Evolutionary conservation across 2,113 vertebrate species (phyloP).

Genomic region (Thinocorus orbignyianus): DNA sequence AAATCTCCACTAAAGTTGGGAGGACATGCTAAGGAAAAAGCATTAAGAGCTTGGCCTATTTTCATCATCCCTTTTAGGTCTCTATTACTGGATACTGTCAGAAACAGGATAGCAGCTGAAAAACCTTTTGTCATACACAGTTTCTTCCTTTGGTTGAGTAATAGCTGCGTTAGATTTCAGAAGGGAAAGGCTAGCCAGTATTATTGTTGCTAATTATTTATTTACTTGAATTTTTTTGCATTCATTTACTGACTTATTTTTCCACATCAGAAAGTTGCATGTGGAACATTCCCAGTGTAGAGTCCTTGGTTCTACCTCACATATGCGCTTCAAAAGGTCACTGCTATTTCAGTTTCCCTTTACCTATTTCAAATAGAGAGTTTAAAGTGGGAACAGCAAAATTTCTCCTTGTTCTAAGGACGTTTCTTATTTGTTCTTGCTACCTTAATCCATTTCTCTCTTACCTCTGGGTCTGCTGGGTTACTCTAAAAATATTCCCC

Average conservation of each 20-base stretch:
- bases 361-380: background rate
- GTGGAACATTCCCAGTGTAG: background rate
- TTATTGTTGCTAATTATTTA: background rate
- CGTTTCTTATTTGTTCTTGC: background rate
- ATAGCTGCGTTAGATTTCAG: background rate
- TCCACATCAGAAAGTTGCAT: background rate
- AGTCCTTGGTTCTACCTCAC: background rate
- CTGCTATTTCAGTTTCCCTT: slow-evolving; percentile 10
- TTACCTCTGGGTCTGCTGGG: background rate
- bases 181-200: background rate
- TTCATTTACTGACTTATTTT: background rate
- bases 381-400: background rate
- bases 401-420: background rate
- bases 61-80: background rate
- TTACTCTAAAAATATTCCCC: slow-evolving; percentile 17
- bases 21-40: background rate
- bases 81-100: background rate
- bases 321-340: background rate
- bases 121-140: background rate
- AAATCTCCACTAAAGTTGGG: background rate
- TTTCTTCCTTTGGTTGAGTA: background rate
- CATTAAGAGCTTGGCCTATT: background rate
- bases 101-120: background rate
- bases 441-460: background rate
- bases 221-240: background rate